Evolutionary conservation across 2,113 vertebrate species (phyloP), one percentile per base, ranked within the genome.

Genomic region (Alethe diademata): DNA sequence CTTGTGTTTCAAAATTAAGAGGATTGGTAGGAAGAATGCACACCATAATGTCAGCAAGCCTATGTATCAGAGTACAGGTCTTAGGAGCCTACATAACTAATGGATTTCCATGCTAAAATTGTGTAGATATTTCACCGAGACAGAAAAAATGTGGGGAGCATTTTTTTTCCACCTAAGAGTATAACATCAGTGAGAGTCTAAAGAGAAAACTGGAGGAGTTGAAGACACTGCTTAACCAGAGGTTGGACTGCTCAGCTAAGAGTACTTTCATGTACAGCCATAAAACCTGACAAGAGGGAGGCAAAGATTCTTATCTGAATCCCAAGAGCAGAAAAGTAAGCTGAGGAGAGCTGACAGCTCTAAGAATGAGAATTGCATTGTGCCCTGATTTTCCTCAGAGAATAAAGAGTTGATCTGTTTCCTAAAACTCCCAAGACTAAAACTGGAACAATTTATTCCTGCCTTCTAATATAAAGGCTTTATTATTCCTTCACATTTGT

Each of bases 401-500:
- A 85, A 85, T 71, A 75, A 91, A 75, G 53, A 76, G 14, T 14
- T 72, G 48, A 76, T 85, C 58, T 11, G 12, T 79, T 95, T 79
- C 66, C 74, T 73, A 65, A 83, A 95, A 83, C 4, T 86, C 62
- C 28, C 17, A 73, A 57, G 50, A 79, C 33, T 56, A 85, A 48
- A 85, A 47, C 17, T 62, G 35, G 54, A 93, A 66, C 0, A 0
- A 66, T 76, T 95, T 90, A 76, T 73, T 88, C 40, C 56, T 82
- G 19, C 26, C 31, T 90, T 83, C 74, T 82, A 79, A 87, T 90
- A 65, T 13, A 67, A 92, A 91, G 36, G 51, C 13, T 94, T 94
- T 88, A 62, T 90, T 86, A 86, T 86, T 86, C 29, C 29, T 82
- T 92, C 78, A 60, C n/a, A 79, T 92, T 92, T 95, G 71, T 83